phyloP scores from a whole-genome alignment of 2,888 invertebrate species.

The Heliconius hortense region DNA sequence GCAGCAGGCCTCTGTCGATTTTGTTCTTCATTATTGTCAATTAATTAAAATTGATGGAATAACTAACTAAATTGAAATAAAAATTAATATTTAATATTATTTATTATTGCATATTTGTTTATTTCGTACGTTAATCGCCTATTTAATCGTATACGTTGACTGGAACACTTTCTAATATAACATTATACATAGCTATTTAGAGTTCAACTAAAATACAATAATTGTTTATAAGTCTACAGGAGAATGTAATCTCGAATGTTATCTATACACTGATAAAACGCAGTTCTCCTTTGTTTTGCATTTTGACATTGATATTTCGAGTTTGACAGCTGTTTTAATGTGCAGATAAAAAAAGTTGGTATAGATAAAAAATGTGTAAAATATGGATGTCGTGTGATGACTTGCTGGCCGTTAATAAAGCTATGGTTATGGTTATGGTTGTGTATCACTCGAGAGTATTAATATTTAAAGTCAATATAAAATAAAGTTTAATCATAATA shows the following conservation, averaged over 20 bases:
- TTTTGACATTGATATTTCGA: background rate
- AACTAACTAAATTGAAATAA: background rate
- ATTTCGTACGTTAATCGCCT: background rate
- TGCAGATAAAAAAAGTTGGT: slow-evolving; percentile 2
- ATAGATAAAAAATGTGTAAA: background rate
- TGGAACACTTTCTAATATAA: slow-evolving; percentile 37
- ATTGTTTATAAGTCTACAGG: slow-evolving; percentile 31
- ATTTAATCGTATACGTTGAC: background rate
- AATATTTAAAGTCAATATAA: too few relatives aligned
- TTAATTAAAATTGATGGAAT: slow-evolving; percentile 11
- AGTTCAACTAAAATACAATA: slow-evolving; percentile 32
- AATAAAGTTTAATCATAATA: too few relatives aligned
- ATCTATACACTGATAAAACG: slow-evolving; percentile 13
- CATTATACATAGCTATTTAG: slow-evolving; percentile 29
- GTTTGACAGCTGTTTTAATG: background rate
- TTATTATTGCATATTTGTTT: background rate
- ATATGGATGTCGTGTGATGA: background rate
- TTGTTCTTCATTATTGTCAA: slow-evolving; percentile 74
- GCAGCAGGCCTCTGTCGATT: slow-evolving; percentile 86
- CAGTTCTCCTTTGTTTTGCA: slow-evolving; percentile 17
- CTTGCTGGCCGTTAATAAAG: slow-evolving; percentile 8
- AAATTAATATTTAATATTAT: background rate
- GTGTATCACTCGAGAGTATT: too few relatives aligned
- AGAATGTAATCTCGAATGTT: slow-evolving; percentile 5
- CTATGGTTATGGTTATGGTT: too few relatives aligned